Percentiles rank a stretch among this genome's conserved stretches.
phyloP scores from a whole-genome alignment of 92 coral and sea anemone species.

The Parazoanthus atlanticus region DNA sequence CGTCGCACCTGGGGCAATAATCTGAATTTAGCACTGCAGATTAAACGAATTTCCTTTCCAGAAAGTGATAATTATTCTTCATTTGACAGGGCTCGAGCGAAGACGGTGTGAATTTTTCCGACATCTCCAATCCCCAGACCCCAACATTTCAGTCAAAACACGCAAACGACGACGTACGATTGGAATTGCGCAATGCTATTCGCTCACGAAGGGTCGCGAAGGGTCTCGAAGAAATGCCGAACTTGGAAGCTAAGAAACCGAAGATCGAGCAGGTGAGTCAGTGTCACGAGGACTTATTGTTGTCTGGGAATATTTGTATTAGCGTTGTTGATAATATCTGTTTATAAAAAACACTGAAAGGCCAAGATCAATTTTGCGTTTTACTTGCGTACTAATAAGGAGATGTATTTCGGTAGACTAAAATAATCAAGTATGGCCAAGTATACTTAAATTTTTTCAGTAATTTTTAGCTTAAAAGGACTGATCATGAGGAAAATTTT shows the following conservation, averaged over 20 bases:
- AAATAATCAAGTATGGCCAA: not conserved
- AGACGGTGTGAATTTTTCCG: constrained; percentile 71
- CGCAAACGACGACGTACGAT: constrained; percentile 83
- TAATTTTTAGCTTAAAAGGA: not conserved
- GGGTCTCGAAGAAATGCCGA: constrained; percentile 94
- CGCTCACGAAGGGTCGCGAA: constrained; percentile 84
- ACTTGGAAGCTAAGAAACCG: constrained; percentile 77
- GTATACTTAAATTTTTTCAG: not conserved
- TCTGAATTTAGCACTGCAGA: not conserved
- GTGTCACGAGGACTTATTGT: not conserved
- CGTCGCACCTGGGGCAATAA: not conserved
- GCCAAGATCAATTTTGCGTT: not conserved
- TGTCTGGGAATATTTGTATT: not conserved
- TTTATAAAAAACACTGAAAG: not conserved
- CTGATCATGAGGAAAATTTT: no score
- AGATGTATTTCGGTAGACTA: not conserved
- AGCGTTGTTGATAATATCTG: not conserved
- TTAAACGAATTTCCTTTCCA: constrained; percentile 22
- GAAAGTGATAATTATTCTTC: not conserved
- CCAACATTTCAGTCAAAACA: constrained; percentile 57
- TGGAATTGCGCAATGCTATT: constrained; percentile 88
- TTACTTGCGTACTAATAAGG: not conserved
- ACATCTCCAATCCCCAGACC: constrained; percentile 61
- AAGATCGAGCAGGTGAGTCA: constrained; percentile 75
- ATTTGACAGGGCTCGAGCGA: constrained; percentile 77